A percentile compares a stretch with the other conserved stretches of the same genome.
Conservation (phyloP, 2,888 invertebrate species). For the Sarcophaga rosellei region DNA sequence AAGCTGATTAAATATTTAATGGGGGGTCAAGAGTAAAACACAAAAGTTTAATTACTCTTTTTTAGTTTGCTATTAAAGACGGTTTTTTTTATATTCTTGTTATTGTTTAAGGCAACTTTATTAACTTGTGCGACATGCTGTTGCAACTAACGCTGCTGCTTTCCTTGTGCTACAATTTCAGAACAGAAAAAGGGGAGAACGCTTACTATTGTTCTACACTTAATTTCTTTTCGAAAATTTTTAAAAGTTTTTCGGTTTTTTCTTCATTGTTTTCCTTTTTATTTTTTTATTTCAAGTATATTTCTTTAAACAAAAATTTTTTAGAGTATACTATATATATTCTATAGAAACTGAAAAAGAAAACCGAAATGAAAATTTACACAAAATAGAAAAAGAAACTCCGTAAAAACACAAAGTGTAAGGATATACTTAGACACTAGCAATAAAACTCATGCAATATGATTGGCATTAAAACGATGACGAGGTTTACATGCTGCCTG, state of each 20-base stretch:
- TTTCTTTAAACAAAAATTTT: conserved; percentile 19
- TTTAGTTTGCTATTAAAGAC: background rate
- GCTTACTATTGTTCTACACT: conserved; percentile 38
- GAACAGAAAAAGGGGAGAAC: too few species aligned
- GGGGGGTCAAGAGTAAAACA: conserved; percentile 11
- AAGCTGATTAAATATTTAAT: conserved; percentile 3
- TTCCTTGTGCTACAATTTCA: too few species aligned
- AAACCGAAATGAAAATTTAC: background rate
- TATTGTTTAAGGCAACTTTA: background rate
- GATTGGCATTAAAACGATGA: background rate
- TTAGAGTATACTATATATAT: too few species aligned
- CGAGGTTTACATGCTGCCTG: too few species aligned
- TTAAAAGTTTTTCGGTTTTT: conserved; percentile 1
- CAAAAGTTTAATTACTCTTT: conserved; percentile 31
- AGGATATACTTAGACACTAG: background rate
- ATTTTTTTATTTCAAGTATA: background rate
- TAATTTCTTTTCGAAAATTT: conserved; percentile 4
- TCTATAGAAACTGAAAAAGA: background rate
- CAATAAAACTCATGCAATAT: too few species aligned
- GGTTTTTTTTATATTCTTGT: background rate
- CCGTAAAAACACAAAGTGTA: background rate
- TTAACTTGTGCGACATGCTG: background rate
- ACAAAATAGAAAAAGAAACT: background rate
- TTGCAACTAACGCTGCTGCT: background rate
- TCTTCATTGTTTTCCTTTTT: background rate